A percentile compares a stretch with the other conserved stretches of the same genome.
Conservation (phyloP, 1,140 invertebrate genomes). For the Drosophila erecta region DNA sequence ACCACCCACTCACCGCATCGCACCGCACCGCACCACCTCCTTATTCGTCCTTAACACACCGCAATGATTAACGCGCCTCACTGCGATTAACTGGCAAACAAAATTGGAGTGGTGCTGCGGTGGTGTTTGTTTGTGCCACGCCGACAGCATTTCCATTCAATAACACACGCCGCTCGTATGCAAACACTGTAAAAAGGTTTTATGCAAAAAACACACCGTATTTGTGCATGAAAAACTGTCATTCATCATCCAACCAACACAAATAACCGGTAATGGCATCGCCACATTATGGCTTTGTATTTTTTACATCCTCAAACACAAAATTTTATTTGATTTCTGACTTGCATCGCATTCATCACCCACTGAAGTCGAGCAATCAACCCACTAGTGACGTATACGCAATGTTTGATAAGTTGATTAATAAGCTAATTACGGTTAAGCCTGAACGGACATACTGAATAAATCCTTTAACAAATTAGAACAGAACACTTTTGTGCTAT, state of each 20-base stretch:
- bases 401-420: background rate
- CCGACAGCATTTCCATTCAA: conserved; percentile 54
- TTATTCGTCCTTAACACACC: background rate
- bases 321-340: conserved; percentile 5
- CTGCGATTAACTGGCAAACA: conserved; percentile 51
- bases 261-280: background rate
- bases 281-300: background rate
- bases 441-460: background rate
- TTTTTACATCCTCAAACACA: background rate
- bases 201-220: background rate
- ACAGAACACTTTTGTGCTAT: no score
- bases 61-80: conserved; percentile 47
- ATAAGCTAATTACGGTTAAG: background rate
- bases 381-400: background rate
- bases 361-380: background rate
- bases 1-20: background rate
- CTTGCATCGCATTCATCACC: conserved; percentile 1
- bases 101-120: conserved; percentile 31
- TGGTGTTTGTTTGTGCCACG: conserved; percentile 15
- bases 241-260: conserved; percentile 1
- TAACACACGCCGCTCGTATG: conserved; percentile 31
- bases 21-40: background rate
- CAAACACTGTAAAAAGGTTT: conserved; percentile 13
- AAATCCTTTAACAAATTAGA: background rate
- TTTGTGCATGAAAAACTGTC: conserved; percentile 6